Evolutionary conservation across 2,797 vertebrate genomes (phyloP), one percentile per base, ranked within the genome.

Genomic region (Sardinella longiceps): DNA sequence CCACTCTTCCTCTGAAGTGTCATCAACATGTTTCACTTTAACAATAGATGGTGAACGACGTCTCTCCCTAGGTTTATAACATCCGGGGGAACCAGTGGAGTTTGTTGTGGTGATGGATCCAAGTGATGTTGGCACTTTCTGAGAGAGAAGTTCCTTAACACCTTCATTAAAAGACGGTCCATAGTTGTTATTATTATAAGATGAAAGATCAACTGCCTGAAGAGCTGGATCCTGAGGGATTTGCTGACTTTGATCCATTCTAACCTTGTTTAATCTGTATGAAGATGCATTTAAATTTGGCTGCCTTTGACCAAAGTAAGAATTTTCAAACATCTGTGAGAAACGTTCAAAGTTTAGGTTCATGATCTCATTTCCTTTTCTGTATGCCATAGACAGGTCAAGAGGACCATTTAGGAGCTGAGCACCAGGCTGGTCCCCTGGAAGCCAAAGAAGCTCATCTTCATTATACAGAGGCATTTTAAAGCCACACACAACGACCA

Each of bases 241-340:
- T 90, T 94, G 93, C 83, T 94, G 90, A 83, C 90, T 90, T 84
- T 95, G 94, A 92, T 97, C 96, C 88, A 96, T 95, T 91, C 95
- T 96, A 84, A 97, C 92, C 91, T 97, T 98, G 89, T 97, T 96
- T 91, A 97, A 93, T 87, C 90, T 95, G 89, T 97, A 97, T 43
- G 93, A 94, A 74, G 97, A 96, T 83, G 98, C 96, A 91, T 99
- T 97, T 86, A 97, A 81, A 0, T 92, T 93, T 43, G 95, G 94
- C 80, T 97, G 96, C 60, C 90, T 93, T 89, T 97, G 96, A 84
- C 90, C 94, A 85, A 93, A 89, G 90, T 95, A 93, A n/a, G 97
- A 97, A 87, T 97, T 96, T 91, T 97, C 96, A 95, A 97, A 97
- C 94, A 98, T 95, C 89, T 97, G 92, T 51, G 97, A 96, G 89